phyloP scores from a whole-genome alignment of 2,797 vertebrate genomes.

The Cichlasoma orientale region DNA sequence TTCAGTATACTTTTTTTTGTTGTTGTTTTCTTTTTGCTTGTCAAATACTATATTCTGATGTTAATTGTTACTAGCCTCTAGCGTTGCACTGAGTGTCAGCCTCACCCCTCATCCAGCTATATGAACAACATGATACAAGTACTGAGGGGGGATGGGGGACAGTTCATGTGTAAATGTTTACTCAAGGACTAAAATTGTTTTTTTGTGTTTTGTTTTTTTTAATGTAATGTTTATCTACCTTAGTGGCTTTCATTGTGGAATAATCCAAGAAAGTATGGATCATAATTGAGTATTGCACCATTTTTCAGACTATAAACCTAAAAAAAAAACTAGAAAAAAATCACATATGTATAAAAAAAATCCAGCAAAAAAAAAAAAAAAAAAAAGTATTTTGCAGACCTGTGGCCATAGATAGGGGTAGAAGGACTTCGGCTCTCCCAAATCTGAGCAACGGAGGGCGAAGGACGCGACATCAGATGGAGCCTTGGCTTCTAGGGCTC shows the following conservation, averaged over 20 bases:
- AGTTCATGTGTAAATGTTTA: conserved; percentile 99
- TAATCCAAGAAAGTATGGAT: conserved; percentile 89
- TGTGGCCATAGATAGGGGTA: conserved; percentile 92
- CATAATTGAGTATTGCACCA: conserved; percentile 95
- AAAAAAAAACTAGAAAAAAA: conserved; percentile 64
- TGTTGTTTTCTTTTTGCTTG: conserved; percentile 79
- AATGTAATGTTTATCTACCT: conserved; percentile 96
- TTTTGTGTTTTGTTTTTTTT: no score
- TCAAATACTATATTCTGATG: conserved; percentile 84
- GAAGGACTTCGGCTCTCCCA: conserved; percentile 84
- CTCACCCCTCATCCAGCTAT: conserved; percentile 89
- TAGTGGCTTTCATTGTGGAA: conserved; percentile 97
- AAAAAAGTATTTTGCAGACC: conserved; percentile 83
- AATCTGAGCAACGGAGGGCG: conserved; percentile 72
- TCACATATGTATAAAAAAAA: conserved; percentile 72
- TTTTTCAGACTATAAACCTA: conserved; percentile 83
- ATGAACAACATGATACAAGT: conserved; percentile 81
- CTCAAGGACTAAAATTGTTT: conserved; percentile 90
- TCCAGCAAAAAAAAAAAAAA: conserved; percentile 79
- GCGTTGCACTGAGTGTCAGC: conserved; percentile 98
- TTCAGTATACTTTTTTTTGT: conserved; percentile 65
- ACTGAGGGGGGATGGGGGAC: conserved; percentile 86
- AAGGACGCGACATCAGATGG: conserved; percentile 72
- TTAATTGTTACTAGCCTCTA: conserved; percentile 91
- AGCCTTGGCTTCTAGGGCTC: conserved; percentile 77